Evolutionary conservation across 2,888 invertebrate genomes (phyloP), one percentile per base, ranked within the genome.

Genomic region (Aromia moschata): DNA sequence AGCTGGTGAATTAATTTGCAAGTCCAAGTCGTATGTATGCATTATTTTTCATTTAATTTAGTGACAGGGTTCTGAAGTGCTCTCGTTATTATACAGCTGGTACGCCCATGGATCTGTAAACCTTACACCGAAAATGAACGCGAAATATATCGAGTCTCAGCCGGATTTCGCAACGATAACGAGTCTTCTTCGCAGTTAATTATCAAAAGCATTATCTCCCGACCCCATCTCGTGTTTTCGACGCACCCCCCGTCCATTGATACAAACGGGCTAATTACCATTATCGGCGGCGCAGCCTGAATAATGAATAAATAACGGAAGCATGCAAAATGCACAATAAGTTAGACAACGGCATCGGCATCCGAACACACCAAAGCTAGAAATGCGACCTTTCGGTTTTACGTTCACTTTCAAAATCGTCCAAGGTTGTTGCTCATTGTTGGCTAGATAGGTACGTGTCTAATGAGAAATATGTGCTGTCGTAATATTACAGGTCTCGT

Each of bases 341-440:
- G 33, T 44, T 55, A 40, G 33, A 56, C 56, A 46, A 46, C 56
- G 60, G 25, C 25, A 25, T 46, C 33, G 43, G 43, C 49, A 62
- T 52, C 41, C 30, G 47, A 49, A 55, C 44, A 31, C 56, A 43
- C 45, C 52, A 44, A 53, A 52, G 55, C 55, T 43, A 60, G 56
- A 49, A 58, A 49, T 44, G 60, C 53, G 58, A 65, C 64, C 64
- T 65, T 62, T 65, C 46, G 14, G 49, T n/a, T 44, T 20, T 30
- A 60, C 64, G 58, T 62, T 65, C 64, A 62, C 64, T 65, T 65
- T 65, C 64, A 45, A 58, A 65, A 55, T 65, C 56, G 43, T 56
- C 59, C 59, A 65, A 64, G 64, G 64, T 36, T 63, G 49, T 11
- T 33, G 33, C n/a, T 25, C 9, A 11, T 33, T 33, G 33, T 10